Evolutionary conservation across 2,888 invertebrate genomes (phyloP), one percentile per base, ranked within the genome.

Genomic region (Euzetes globulus): DNA sequence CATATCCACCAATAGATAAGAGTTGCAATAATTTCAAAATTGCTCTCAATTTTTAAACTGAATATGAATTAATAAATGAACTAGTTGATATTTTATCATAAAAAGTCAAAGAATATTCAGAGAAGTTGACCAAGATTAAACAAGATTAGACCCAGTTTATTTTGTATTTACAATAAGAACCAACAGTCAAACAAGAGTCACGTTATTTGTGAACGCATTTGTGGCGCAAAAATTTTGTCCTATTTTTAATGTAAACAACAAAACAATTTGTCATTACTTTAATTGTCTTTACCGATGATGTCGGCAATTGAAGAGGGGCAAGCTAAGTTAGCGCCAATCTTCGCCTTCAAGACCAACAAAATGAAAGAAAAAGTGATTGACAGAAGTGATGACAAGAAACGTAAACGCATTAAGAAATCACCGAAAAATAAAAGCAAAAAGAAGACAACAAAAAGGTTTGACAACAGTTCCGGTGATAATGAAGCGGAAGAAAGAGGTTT

Each of bases 401-500:
- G 9, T 7, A 65, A 65, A 22, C 65, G 65, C 6, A 65, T 41
- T 13, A 65, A 37, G 65, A 65, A 37, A 7, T 65, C 41, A 58
- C 17, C 50, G 13, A 65, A 65, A 65, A 65, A 41, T 65, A 41
- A 65, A 37, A 65, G 9, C 19, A 58, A 58, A 58, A 65, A 29
- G 11, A 65, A 65, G 41, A 13, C n/a, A 1, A 22, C 1, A 19
- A 65, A 65, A 29, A 63, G 17, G 33, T 65, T 41, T 65, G 58
- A 25, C 29, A 65, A n/a, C 7, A 41, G 27, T 41, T 65, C 19
- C 17, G 19, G 17, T 19, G 17, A 65, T 17, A 41, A 19, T 37
- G 41, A 19, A 2, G n/a, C 22, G 0, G 19, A 37, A 13, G 27
- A 17, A 1, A 15, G 1, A 2, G 19, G 2, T 63, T 13, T 41